Percentiles rank a stretch among this genome's conserved stretches.
phyloP scores from a whole-genome alignment of 2,888 invertebrate genomes.

The Serripes groenlandicus region DNA sequence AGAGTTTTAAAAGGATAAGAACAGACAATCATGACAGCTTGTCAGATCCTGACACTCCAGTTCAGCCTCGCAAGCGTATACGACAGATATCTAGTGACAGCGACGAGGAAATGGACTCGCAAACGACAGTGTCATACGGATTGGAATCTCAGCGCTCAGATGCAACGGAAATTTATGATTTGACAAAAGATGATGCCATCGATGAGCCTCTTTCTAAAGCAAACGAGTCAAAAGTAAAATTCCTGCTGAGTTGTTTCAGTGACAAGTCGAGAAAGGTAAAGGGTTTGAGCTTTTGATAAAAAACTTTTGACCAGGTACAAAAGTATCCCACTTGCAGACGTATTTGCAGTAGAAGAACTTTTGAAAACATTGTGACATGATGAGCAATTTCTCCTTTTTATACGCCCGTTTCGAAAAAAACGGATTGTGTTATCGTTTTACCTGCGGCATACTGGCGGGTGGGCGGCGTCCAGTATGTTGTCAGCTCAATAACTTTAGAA shows the following conservation, averaged over 20 bases:
- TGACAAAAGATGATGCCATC: constrained; percentile 27
- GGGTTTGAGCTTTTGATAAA: too few species aligned
- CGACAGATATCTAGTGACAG: constrained; percentile 57
- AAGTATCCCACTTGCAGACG: too few species aligned
- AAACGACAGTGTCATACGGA: constrained; percentile 50
- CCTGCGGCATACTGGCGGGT: too few species aligned
- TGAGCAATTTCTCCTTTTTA: too few species aligned
- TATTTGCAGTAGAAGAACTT: too few species aligned
- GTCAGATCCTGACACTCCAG: constrained; percentile 39
- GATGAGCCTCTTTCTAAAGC: constrained; percentile 34
- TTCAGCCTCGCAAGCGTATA: constrained; percentile 57
- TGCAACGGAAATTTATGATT: constrained; percentile 53
- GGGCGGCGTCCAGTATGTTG: too few species aligned
- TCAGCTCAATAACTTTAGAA: too few species aligned
- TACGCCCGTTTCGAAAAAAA: too few species aligned
- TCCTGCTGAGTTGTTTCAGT: constrained; percentile 74
- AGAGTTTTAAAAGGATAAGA: constrained; percentile 54
- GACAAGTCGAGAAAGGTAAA: constrained; percentile 69
- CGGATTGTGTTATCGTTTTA: too few species aligned
- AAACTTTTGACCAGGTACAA: too few species aligned
- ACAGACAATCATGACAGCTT: constrained; percentile 55
- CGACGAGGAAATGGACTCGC: constrained; percentile 30
- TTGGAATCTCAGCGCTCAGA: constrained; percentile 62
- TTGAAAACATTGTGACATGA: too few species aligned
- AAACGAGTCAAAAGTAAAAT: constrained; percentile 67